phyloP scores from a whole-genome alignment of 2,888 invertebrate genomes.

The Lasiommata megera region DNA sequence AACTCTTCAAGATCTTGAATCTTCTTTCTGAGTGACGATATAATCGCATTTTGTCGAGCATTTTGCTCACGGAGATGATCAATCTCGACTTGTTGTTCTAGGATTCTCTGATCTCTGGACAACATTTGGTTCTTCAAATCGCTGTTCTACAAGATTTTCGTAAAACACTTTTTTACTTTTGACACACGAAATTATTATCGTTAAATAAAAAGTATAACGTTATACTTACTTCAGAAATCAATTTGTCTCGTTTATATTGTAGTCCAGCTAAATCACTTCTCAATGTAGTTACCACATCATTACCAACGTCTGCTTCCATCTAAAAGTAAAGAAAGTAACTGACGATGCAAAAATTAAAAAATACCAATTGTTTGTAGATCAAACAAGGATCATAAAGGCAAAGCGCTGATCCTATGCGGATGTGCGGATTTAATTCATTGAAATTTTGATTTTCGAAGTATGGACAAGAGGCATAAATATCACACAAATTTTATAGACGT shows the following conservation, averaged over 20 bases:
- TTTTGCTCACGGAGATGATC: constrained; percentile 90
- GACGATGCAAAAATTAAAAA: too few species aligned
- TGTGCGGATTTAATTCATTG: too few species aligned
- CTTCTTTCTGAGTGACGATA: constrained; percentile 89
- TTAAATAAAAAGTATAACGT: constrained; percentile 36
- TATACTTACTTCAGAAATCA: constrained; percentile 85
- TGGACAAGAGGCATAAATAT: too few species aligned
- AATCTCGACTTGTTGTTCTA: constrained; percentile 90
- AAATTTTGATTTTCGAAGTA: too few species aligned
- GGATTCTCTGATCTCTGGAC: constrained; percentile 85
- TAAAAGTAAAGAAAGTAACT: too few species aligned
- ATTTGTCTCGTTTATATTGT: constrained; percentile 91
- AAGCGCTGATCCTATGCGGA: too few species aligned
- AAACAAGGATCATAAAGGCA: too few species aligned
- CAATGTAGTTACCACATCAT: constrained; percentile 88
- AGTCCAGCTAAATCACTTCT: constrained; percentile 92
- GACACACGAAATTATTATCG: neutral
- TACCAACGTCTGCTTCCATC: constrained; percentile 80
- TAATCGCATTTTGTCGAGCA: constrained; percentile 90
- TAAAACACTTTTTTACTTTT: neutral
- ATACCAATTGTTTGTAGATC: too few species aligned
- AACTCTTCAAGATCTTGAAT: constrained; percentile 90
- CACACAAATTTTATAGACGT: too few species aligned
- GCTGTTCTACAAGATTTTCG: constrained; percentile 80
- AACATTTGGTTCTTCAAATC: constrained; percentile 87